Percentiles rank a stretch among this genome's conserved stretches.
Evolutionary conservation across 1,140 invertebrate species (phyloP).

Genomic region (Bathynomus jamesi): DNA sequence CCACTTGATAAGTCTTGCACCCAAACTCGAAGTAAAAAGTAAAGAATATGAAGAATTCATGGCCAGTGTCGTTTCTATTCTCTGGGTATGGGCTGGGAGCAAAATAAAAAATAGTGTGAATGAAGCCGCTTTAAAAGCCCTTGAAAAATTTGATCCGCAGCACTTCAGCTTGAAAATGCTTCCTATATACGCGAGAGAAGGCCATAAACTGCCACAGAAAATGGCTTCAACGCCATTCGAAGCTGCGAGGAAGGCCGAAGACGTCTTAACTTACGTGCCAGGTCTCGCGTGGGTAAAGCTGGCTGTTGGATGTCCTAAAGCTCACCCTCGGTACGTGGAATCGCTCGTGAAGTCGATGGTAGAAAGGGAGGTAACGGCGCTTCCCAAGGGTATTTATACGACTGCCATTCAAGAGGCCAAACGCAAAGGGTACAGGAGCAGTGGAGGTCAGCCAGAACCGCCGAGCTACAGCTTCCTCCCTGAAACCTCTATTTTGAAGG

Average conservation of each 20-base stretch:
- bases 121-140: conserved; percentile 49
- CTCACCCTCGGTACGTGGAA: conserved; percentile 27
- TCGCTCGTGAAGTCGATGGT: conserved; percentile 46
- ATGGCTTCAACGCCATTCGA: conserved; percentile 47
- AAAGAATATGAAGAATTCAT: conserved; percentile 42
- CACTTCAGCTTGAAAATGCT: conserved; percentile 45
- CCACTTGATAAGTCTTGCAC: conserved; percentile 43
- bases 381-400: conserved; percentile 48
- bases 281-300: conserved; percentile 48
- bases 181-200: conserved; percentile 46
- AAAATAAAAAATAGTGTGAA: conserved; percentile 45
- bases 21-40: conserved; percentile 22
- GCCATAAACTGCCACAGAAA: conserved; percentile 44
- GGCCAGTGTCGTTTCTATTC: conserved; percentile 43
- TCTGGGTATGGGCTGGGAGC: conserved; percentile 48
- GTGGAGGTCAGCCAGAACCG: conserved; percentile 48
- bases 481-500: conserved; percentile 23
- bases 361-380: conserved; percentile 47
- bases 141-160: conserved; percentile 48
- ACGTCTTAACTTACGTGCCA: conserved; percentile 49
- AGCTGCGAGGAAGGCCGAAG: conserved; percentile 46
- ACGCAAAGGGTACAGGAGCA: conserved; percentile 22
- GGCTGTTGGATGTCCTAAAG: conserved; percentile 38
- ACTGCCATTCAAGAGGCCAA: conserved; percentile 40
- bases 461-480: conserved; percentile 45